A percentile compares a stretch with the other conserved stretches of the same genome.
phyloP scores from a whole-genome alignment of 1,140 invertebrate species.

The Pseudomyrmex gracilis region DNA sequence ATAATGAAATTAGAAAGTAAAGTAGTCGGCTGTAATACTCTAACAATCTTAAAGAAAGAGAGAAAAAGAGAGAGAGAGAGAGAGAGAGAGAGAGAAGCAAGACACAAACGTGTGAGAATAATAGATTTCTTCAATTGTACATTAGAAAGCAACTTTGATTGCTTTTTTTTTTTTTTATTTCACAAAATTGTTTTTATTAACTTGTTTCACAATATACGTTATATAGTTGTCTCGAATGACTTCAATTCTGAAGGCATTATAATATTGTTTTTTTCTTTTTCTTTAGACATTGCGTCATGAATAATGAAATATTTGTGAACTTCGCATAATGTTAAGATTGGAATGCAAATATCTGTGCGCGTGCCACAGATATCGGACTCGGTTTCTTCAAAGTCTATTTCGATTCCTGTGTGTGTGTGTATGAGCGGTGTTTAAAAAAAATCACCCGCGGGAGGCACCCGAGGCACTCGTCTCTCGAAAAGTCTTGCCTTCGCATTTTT shows the following conservation, averaged over 20 bases:
- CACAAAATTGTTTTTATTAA: too few relatives aligned
- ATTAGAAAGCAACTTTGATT: too few relatives aligned
- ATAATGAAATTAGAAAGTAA: not conserved
- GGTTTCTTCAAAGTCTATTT: not conserved
- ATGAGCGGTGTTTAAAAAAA: constrained; percentile 35
- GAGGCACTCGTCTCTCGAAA: constrained; percentile 37
- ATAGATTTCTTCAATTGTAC: too few relatives aligned
- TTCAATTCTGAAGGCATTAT: too few relatives aligned
- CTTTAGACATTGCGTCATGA: not conserved
- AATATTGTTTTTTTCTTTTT: too few relatives aligned
- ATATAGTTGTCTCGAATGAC: too few relatives aligned
- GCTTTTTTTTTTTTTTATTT: too few relatives aligned
- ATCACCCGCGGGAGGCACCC: not conserved
- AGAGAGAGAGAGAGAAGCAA: too few relatives aligned
- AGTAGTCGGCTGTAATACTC: not conserved
- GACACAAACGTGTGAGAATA: too few relatives aligned
- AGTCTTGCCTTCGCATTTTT: constrained; percentile 61
- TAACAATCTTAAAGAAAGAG: too few relatives aligned
- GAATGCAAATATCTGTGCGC: constrained; percentile 3
- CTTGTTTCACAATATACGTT: too few relatives aligned
- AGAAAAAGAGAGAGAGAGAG: too few relatives aligned
- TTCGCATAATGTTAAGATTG: constrained; percentile 10
- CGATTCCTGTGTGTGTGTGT: constrained; percentile 18
- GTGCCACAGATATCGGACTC: not conserved
- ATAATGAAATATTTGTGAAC: not conserved